Base-by-base conservation (phyloP, 2,797 vertebrate species). In the Eremophila alpestris region DNA sequence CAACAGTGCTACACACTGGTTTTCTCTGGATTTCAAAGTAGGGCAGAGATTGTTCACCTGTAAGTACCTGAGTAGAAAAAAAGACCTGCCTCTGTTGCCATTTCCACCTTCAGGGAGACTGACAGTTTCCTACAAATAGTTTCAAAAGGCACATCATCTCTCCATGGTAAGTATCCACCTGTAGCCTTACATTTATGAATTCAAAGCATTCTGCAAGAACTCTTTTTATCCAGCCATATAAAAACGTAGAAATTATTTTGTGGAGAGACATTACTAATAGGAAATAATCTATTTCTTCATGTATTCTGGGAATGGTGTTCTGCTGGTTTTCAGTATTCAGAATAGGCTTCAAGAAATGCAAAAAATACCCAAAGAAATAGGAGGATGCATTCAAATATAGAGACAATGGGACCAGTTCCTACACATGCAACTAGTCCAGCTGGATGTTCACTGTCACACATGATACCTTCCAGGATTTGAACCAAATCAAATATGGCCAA, bases 11-110 rank as follows among this genome's bases (percentile, higher is more conserved):
- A 76, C 55, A 76, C 23, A 32, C 48, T 38, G 69, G 18, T 93
- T 83, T 40, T 60, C 73, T 94, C 87, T 78, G 60, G 58, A 87
- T 90, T 94, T 86, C 70, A 38, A 95, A 90, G 63, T 36, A 91
- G 88, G 80, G 77, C 85, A 91, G 90, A 93, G 69, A 94, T 83
- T 93, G 88, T 90, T 96, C 92, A 84, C 88, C 85, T 90, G 6
- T 95, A 95, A 95, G 69, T 94, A 95, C 95, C 95, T 96, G 96
- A 96, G 96, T 90, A 94, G 69, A 38, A 93, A 94, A 93, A 96
- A 94, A 95, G 76, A 90, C 84, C 87, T 96, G 89, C 83, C 94
- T 93, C 69, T 93, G 52, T 82, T 85, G 76, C 70, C 94, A 69
- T 84, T 94, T 94, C 82, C 82, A 69, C 55, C 56, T 89, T 64